Conservation (phyloP, 2,888 invertebrate genomes). For the Campoplex nolae region DNA sequence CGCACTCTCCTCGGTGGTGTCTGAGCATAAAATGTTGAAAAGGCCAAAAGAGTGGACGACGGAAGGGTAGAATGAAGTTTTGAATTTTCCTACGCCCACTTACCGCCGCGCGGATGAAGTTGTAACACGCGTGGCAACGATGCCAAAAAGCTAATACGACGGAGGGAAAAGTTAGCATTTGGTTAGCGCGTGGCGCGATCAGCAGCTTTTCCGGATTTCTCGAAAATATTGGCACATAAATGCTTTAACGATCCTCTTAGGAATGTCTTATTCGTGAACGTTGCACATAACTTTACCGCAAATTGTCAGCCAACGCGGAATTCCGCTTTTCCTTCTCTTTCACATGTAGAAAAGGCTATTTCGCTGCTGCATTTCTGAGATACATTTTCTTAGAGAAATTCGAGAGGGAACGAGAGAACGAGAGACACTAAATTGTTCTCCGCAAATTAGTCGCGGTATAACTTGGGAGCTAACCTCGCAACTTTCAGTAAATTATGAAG, state of each 20-base stretch:
- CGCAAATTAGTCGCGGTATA: slow-evolving; percentile 56
- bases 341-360: background rate
- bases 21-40: slow-evolving; percentile 23
- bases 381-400: slow-evolving; percentile 9
- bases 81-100: slow-evolving; percentile 55
- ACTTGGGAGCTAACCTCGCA: slow-evolving; percentile 10
- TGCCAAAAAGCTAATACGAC: slow-evolving; percentile 1
- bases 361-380: slow-evolving; percentile 24
- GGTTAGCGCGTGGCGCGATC: background rate
- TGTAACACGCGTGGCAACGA: slow-evolving; percentile 7
- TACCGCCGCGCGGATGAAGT: slow-evolving; percentile 59
- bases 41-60: slow-evolving; percentile 6
- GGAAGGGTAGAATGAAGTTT: background rate
- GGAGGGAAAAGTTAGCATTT: background rate
- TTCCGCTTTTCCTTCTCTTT: background rate
- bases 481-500: slow-evolving; percentile 56
- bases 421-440: slow-evolving; percentile 32
- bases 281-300: slow-evolving; percentile 47
- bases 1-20: slow-evolving; percentile 16
- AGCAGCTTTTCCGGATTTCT: slow-evolving; percentile 46
- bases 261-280: slow-evolving; percentile 26
- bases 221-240: slow-evolving; percentile 31
- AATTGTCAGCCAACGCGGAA: slow-evolving; percentile 37
- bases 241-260: background rate
- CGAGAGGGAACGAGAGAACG: background rate